These are phyloP conservation scores for Lepidocolaptes lacrymiger DNA, from an alignment of 2,797 vertebrate genomes.

Conservation along the genomic window DNA sequence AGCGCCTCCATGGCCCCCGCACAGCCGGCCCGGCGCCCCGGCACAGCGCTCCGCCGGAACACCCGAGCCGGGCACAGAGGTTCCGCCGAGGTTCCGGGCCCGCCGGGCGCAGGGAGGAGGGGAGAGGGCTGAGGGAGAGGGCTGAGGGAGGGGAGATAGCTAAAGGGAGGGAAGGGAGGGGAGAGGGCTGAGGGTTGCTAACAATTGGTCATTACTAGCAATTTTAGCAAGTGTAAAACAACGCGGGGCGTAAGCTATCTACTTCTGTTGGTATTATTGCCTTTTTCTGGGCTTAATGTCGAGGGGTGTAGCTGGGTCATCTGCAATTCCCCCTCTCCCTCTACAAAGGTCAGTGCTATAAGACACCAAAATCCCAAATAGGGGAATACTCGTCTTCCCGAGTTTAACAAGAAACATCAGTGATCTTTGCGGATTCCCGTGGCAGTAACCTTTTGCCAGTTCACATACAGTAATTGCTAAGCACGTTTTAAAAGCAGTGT, in stretches of 20 bases:
- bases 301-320: background rate
- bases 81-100: no score
- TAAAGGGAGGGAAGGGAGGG: no score
- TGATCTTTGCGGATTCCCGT: background rate
- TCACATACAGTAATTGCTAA: accelerated
- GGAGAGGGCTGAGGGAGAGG: no score
- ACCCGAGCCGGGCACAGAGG: no score
- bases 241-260: background rate
- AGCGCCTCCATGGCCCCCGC: no score
- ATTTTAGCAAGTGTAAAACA: background rate
- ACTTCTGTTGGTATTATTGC: background rate
- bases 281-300: background rate
- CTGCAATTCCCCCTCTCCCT: background rate
- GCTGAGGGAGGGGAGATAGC: no score
- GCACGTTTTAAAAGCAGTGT: background rate
- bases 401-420: background rate
- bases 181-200: no score
- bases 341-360: background rate
- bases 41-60: no score
- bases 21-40: no score
- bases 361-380: background rate
- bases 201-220: no score
- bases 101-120: no score
- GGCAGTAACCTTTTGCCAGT: background rate
- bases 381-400: background rate